A percentile compares a stretch with the other conserved stretches of the same genome.
Conservation (phyloP, 1,140 invertebrate genomes). For the Hermatobates lingyangjiaoensis region DNA sequence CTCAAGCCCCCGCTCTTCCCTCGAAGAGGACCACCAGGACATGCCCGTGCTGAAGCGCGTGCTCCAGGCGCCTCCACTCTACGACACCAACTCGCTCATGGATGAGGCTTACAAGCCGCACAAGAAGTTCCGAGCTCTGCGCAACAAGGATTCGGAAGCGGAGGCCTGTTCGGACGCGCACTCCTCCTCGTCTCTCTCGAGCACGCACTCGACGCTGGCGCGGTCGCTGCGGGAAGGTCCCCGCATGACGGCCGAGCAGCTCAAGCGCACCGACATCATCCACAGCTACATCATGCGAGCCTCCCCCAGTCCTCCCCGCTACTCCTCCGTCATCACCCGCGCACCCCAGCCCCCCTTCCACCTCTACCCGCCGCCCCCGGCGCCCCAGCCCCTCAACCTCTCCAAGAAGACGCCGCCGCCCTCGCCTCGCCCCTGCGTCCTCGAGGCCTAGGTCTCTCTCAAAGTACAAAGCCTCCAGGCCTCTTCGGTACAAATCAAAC, state of each 20-base stretch:
- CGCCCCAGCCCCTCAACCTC: slow-evolving; percentile 54
- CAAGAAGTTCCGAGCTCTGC: slow-evolving; percentile 74
- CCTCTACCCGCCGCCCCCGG: slow-evolving; percentile 19
- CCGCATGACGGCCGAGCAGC: slow-evolving; percentile 68
- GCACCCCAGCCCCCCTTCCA: not conserved
- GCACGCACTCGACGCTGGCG: slow-evolving; percentile 68
- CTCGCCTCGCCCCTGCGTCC: slow-evolving; percentile 32
- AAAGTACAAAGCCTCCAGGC: slow-evolving; percentile 19
- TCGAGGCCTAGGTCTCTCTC: slow-evolving; percentile 24
- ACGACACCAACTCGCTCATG: slow-evolving; percentile 75
- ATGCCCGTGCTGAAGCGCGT: slow-evolving; percentile 86
- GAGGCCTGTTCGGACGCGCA: slow-evolving; percentile 30
- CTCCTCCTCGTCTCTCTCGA: slow-evolving; percentile 41
- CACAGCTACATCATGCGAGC: slow-evolving; percentile 73
- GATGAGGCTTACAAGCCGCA: slow-evolving; percentile 87
- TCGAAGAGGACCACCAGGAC: slow-evolving; percentile 64
- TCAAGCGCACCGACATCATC: slow-evolving; percentile 73
- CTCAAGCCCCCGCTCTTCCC: slow-evolving; percentile 64
- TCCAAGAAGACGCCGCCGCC: slow-evolving; percentile 74
- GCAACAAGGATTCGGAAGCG: slow-evolving; percentile 55
- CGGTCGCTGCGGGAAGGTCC: slow-evolving; percentile 75
- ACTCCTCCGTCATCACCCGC: slow-evolving; percentile 1
- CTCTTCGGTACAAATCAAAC: slow-evolving; percentile 19
- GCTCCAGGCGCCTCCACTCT: slow-evolving; percentile 72
- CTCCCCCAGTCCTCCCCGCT: slow-evolving; percentile 23